Base-by-base conservation (phyloP, 2,797 vertebrate species). In the Hippocampus kuda region DNA sequence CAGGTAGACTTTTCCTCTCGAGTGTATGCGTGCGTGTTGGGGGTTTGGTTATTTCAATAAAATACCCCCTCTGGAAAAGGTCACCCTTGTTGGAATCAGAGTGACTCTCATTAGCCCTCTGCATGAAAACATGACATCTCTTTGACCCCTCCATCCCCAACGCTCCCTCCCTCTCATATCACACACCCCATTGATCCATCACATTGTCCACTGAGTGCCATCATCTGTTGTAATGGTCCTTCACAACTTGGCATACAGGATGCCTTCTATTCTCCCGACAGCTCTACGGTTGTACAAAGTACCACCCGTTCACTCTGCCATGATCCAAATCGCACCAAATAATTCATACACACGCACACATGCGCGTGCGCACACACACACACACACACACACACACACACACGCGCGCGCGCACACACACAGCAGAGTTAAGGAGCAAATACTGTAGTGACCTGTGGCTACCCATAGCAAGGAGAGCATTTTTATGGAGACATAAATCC, bases 141-240 rank as follows among this genome's bases (percentile, higher is more conserved):
- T 88, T 90, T 93, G 94, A 95, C 92, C 93, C 93, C 81, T 78
- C 77, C 71, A 89, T 89, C 89, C 75, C 54, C 67, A 41, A 24
- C n/a, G 26, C 51, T 48, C 67, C 72, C 77, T 72, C 81, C 65
- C 66, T 65, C 72, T 67, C 69, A 44, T 67, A 62, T 68, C 70
- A 71, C 76, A 73, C 76, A 71, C 66, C 56, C 65, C 77, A 94
- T 93, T 92, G 94, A 95, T 94, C 94, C 93, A 91, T 93, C 91
- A 91, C 92, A 91, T 90, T 90, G 91, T 93, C 94, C 81, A 91
- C 93, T 94, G 93, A 94, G 92, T 91, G 93, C 92, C 92, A 94
- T 95, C 93, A 93, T 93, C 93, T 92, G 90, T 91, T 94, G 93
- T 96, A 94, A 94, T 94, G 94, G 94, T 94, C 94, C 94, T 94